Evolutionary conservation across 2,888 invertebrate genomes (phyloP).

Genomic region (Drosophila emarginata): DNA sequence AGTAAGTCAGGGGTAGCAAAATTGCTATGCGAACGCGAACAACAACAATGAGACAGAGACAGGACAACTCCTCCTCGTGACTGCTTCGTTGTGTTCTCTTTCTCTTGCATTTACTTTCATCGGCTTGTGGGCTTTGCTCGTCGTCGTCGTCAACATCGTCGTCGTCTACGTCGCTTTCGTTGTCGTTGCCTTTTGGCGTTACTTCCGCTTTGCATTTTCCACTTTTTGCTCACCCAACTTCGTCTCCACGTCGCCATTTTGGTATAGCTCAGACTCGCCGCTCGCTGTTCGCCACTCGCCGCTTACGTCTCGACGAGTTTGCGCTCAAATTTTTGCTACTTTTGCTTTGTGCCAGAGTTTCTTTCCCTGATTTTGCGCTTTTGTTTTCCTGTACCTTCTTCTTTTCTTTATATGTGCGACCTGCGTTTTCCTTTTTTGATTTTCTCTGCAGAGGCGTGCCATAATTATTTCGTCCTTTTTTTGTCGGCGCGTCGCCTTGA

Average conservation of each 20-base stretch:
- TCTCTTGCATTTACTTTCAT: slow-evolving; percentile 52
- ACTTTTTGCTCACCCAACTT: slow-evolving; percentile 37
- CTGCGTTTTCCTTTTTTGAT: slow-evolving; percentile 25
- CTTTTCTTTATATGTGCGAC: background rate
- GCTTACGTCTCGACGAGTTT: slow-evolving; percentile 55
- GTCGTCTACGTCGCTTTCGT: slow-evolving; percentile 12
- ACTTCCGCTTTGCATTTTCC: slow-evolving; percentile 50
- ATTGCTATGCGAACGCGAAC: slow-evolving; percentile 47
- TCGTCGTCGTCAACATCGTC: slow-evolving; percentile 15
- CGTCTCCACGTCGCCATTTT: slow-evolving; percentile 16
- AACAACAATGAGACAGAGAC: slow-evolving; percentile 37
- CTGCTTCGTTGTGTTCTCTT: slow-evolving; percentile 22
- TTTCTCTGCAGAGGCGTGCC: slow-evolving; percentile 28
- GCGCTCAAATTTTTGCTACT: slow-evolving; percentile 76
- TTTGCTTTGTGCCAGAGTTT: slow-evolving; percentile 63
- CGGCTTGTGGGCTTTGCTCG: slow-evolving; percentile 35
- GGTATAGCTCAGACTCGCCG: background rate
- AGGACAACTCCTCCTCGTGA: slow-evolving; percentile 45
- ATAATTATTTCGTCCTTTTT: slow-evolving; percentile 27
- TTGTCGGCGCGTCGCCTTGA: background rate
- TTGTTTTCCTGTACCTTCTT: slow-evolving; percentile 56
- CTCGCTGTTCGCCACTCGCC: slow-evolving; percentile 8
- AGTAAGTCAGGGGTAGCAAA: slow-evolving; percentile 73
- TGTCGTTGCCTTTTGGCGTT: slow-evolving; percentile 30
- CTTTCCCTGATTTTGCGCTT: slow-evolving; percentile 72